Base-by-base conservation (phyloP, 2,888 invertebrate genomes). In the Marasmarcha lunaedactyla region DNA sequence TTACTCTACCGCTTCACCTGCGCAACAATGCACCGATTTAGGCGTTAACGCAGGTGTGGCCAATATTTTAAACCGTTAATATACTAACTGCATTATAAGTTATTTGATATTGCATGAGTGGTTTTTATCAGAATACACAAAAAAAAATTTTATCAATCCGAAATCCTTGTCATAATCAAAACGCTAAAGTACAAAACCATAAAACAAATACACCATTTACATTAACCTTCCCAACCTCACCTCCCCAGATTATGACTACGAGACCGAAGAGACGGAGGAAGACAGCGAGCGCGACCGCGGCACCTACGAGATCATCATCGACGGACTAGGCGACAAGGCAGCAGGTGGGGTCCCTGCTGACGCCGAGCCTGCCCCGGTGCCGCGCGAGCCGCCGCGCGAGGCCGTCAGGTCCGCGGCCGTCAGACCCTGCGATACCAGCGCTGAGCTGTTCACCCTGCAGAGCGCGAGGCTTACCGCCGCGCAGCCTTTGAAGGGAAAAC, bases 401-500 rank as follows among this genome's bases (percentile, higher is more conserved):
- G 84, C 85, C 3, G 85, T 84, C 42, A 67, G 78, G 37, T 74
- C 83, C 1, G 76, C 87, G 33, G 88, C 88, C 20, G 88, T 91
- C 15, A 83, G 94, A 25, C 90, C 93, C 0, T 96, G 96, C 63
- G 95, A 95, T 69, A 90, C 94, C 51, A 91, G 91, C 64, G 93
- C 93, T 0, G 93, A 95, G 65, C 87, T 96, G 25, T 96, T 94
- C 70, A 89, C 92, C 43, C 70, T 94, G 30, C 94, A 94, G 68
- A 92, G 93, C 0, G 90, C 92, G 15, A 84, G 92, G 48, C 85
- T 94, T 33, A 93, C 90, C 56, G 91, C 90, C 54, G 92, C 90
- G 49, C 94, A 93, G 72, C 94, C 94, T 15, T 83, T 94, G 1
- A 95, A 94, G 77, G 95, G 94, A 40, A 94, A 94, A 71, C 84